phyloP scores from a whole-genome alignment of 2,113 vertebrate genomes.

The Cavia aperea region DNA sequence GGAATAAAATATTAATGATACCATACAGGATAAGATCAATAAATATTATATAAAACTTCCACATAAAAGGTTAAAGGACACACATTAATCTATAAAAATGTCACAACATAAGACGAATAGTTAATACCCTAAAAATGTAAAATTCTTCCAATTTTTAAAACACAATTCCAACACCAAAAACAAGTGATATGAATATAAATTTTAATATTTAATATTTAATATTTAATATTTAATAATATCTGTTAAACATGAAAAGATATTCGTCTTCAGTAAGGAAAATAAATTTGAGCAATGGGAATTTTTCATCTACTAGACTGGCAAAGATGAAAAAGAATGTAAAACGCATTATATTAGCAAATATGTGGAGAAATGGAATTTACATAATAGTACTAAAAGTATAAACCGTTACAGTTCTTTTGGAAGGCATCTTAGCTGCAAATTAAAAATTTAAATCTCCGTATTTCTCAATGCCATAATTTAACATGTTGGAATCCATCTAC shows the following conservation, averaged over 20 bases:
- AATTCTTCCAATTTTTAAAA: constrained; percentile 4
- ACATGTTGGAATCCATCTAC: not conserved
- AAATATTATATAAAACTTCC: not conserved
- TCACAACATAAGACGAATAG: not conserved
- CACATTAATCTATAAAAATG: not conserved
- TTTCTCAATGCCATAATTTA: not conserved
- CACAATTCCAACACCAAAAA: constrained; percentile 6
- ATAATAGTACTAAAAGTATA: not conserved
- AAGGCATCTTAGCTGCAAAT: not conserved
- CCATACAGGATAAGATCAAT: not conserved
- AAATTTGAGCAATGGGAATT: not conserved
- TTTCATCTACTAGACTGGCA: not conserved
- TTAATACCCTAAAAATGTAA: constrained; percentile 4
- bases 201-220: not conserved
- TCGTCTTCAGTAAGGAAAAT: not conserved
- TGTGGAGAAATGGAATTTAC: not conserved
- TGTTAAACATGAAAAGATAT: not conserved
- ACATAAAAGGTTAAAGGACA: constrained; percentile 14
- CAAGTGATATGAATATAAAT: constrained; percentile 27
- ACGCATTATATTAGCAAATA: not conserved
- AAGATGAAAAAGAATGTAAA: constrained; percentile 11
- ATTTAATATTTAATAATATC: not conserved
- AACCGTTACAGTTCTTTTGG: not conserved
- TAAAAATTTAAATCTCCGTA: constrained; percentile 8
- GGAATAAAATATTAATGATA: not conserved